Evolutionary conservation across 1,140 invertebrate genomes (phyloP).

Genomic region (Semibalanus balanoides): DNA sequence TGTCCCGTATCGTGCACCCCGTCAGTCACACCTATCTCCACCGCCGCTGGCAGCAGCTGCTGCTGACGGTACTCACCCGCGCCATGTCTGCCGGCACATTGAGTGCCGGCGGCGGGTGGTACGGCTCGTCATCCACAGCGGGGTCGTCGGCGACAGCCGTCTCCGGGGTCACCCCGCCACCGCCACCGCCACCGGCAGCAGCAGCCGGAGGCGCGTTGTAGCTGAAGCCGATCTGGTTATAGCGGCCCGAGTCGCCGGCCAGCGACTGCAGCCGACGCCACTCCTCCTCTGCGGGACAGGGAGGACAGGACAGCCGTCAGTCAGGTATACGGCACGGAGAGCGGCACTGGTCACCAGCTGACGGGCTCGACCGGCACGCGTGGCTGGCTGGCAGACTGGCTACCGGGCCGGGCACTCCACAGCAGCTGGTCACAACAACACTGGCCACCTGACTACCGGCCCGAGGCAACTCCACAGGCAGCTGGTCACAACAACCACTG

Average conservation of each 20-base stretch:
- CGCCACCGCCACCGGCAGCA: background rate
- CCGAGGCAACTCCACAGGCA: too few species aligned
- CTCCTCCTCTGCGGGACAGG: slow-evolving; percentile 62
- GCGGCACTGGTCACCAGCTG: too few species aligned
- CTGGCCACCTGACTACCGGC: too few species aligned
- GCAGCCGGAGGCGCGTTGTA: slow-evolving; percentile 41
- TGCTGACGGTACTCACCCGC: slow-evolving; percentile 41
- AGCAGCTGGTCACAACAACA: too few species aligned
- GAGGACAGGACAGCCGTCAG: background rate
- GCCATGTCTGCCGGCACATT: slow-evolving; percentile 54
- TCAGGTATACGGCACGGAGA: too few species aligned
- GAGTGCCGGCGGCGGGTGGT: slow-evolving; percentile 49
- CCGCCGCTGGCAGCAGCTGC: too few species aligned
- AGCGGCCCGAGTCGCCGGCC: slow-evolving; percentile 43
- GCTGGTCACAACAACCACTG: too few species aligned
- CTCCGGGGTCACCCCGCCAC: slow-evolving; percentile 10
- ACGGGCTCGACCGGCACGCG: too few species aligned
- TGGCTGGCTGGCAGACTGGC: too few species aligned
- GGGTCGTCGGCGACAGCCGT: slow-evolving; percentile 29
- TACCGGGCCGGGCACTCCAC: too few species aligned
- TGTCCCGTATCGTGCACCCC: too few species aligned
- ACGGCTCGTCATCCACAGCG: slow-evolving; percentile 48
- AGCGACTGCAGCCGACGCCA: slow-evolving; percentile 62
- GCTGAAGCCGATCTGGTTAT: slow-evolving; percentile 64
- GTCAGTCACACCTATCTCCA: too few species aligned